These are phyloP conservation scores for Coendou prehensilis DNA, from an alignment of 2,797 vertebrate species.

Conservation along the genomic window DNA sequence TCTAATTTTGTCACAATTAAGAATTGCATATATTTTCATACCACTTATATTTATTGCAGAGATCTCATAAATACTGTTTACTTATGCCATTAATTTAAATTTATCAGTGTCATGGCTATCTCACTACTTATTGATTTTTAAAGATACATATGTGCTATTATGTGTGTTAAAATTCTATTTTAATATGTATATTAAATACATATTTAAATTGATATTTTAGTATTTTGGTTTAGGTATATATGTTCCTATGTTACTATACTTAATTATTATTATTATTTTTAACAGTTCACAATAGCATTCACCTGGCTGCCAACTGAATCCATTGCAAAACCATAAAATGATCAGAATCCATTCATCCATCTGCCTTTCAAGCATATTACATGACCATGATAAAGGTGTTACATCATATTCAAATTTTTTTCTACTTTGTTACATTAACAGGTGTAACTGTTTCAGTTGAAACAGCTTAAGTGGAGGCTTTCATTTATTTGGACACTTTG, in stretches of 20 bases:
- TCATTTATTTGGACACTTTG: neutral
- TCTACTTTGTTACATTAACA: conserved; percentile 7
- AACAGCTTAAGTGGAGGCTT: neutral
- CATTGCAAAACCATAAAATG: neutral
- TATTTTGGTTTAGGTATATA: neutral
- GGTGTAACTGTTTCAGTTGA: neutral
- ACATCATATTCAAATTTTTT: neutral
- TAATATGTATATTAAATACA: neutral
- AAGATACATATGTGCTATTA: neutral
- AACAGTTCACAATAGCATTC: neutral
- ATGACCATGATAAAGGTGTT: neutral
- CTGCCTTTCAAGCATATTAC: neutral
- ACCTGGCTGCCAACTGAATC: neutral
- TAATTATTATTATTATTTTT: neutral
- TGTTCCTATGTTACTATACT: neutral
- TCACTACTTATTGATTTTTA: neutral
- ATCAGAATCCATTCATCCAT: neutral
- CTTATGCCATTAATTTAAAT: neutral
- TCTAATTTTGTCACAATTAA: neutral
- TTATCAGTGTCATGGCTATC: neutral
- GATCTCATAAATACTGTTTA: neutral
- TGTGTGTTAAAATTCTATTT: neutral
- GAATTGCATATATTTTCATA: neutral
- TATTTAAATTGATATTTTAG: neutral
- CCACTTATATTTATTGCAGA: neutral